Base-by-base conservation (phyloP, 2,797 vertebrate genomes). In the Anisognathus igniventris region DNA sequence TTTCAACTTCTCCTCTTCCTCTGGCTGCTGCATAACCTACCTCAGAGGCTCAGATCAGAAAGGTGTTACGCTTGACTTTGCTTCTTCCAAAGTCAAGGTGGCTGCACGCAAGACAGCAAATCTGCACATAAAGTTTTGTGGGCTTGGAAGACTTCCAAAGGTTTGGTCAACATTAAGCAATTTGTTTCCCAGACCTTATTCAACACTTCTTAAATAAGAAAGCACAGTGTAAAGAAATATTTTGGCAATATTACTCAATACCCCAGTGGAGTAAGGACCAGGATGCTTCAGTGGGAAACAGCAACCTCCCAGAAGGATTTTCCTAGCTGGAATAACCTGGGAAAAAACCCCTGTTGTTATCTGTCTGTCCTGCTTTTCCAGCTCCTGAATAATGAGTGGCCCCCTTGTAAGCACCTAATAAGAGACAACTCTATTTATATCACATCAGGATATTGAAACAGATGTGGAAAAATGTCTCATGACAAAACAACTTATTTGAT, bases 1-100 rank as follows among this genome's bases (percentile, higher is more conserved):
- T 68, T 88, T 88, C 66, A 68, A 37, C 95, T 95, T 76, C 48
- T 92, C 48, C 37, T 47, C n/a, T 83, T 70, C 39, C 13, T 70
- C 67, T 83, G 51, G 20, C 68, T 92, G n/a, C 60, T 93, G 65
- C 85, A 60, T 58, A 66, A 31, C 17, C 17, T 56, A 22, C 33
- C 10, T 73, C 57, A 84, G 67, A 85, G 35, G 10, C 45, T 62
- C 7, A 39, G 33, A 64, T 47, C n/a, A 90, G 31, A 67, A 45
- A 65, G 22, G n/a, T 39, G 27, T 39, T 39, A 67, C 85, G 20
- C n/a, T 53, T 60, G 22, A 61, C 22, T 88, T 79, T 71, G 8
- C 5, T 50, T 11, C n/a, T 58, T 68, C 45, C 53, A 4, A 54
- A 83, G 8, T 33, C 75, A 37, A 53, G 27, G 61, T 21, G 53